Percentiles rank a stretch among this genome's conserved stretches.
These are phyloP conservation scores for Lysiphlebus fabarum DNA, from an alignment of 1,140 invertebrate genomes.

Conservation along the genomic window DNA sequence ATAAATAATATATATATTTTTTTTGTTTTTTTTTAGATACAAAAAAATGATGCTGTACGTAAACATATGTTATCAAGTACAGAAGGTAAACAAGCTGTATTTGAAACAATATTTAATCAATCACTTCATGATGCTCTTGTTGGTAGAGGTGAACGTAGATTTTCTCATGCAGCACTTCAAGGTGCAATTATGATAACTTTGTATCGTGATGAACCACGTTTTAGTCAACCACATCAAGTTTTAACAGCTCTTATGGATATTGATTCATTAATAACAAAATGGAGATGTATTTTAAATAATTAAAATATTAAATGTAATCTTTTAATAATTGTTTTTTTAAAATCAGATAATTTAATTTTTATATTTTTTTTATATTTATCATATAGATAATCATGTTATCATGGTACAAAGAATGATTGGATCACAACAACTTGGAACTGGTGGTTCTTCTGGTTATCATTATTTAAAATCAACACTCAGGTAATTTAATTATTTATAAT, in stretches of 20 bases:
- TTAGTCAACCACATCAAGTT: constrained; percentile 95
- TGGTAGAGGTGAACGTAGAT: constrained; percentile 80
- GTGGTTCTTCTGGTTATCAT: constrained; percentile 97
- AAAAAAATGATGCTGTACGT: constrained; percentile 57
- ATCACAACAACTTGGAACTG: constrained; percentile 92
- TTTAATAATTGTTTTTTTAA: constrained; percentile 11
- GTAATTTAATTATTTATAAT: constrained; percentile 53
- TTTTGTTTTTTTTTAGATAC: constrained; percentile 32
- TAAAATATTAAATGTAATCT: constrained; percentile 17
- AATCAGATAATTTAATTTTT: not conserved
- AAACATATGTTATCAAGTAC: constrained; percentile 70
- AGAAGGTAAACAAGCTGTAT: constrained; percentile 76
- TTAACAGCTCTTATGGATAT: constrained; percentile 94
- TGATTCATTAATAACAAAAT: constrained; percentile 97
- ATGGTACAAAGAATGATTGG: constrained; percentile 99
- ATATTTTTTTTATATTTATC: not conserved
- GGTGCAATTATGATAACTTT: constrained; percentile 97
- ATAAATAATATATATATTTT: not conserved
- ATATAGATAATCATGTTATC: constrained; percentile 92
- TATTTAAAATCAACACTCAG: constrained; percentile 96
- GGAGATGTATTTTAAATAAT: constrained; percentile 92
- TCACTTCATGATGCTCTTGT: constrained; percentile 77
- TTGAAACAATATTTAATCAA: constrained; percentile 85
- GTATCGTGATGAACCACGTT: constrained; percentile 93
- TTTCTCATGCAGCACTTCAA: constrained; percentile 87